Percentiles rank a stretch among this genome's conserved stretches.
phyloP scores from a whole-genome alignment of 2,113 vertebrate species.

The Taurulus bubalis region DNA sequence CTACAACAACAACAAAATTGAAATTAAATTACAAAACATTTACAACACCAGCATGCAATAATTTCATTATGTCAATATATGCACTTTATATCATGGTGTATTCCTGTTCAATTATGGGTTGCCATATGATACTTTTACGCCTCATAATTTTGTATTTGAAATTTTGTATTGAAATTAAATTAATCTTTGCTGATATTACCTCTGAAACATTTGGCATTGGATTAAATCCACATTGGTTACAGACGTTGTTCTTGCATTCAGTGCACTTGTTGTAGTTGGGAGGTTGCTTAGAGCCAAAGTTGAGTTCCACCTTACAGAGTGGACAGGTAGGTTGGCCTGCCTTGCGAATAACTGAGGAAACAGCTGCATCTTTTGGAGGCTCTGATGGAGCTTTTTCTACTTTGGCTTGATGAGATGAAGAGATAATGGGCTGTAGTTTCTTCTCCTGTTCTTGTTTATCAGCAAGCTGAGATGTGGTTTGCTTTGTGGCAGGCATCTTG shows the following conservation, averaged over 20 bases:
- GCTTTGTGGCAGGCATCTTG: conserved; percentile 57
- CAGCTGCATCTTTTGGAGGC: conserved; percentile 46
- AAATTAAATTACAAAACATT: conserved; percentile 8
- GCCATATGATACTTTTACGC: neutral
- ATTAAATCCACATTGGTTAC: conserved; percentile 95
- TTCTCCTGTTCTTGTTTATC: conserved; percentile 61
- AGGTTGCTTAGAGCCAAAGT: conserved; percentile 85
- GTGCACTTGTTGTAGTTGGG: conserved; percentile 94
- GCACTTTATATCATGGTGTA: neutral
- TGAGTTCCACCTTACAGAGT: conserved; percentile 92
- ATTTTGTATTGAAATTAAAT: conserved; percentile 5
- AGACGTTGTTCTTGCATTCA: conserved; percentile 91
- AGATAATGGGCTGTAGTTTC: conserved; percentile 55
- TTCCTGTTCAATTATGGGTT: neutral
- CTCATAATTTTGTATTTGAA: neutral
- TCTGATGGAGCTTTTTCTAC: conserved; percentile 62
- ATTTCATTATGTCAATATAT: neutral
- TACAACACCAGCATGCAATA: neutral
- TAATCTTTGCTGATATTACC: conserved; percentile 73
- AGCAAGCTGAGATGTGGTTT: conserved; percentile 48
- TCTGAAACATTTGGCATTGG: conserved; percentile 87
- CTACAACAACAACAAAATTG: conserved; percentile 77
- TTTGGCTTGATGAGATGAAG: conserved; percentile 69
- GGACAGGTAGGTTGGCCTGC: conserved; percentile 81
- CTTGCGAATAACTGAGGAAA: conserved; percentile 47